Base-by-base conservation (phyloP, 2,888 invertebrate genomes). In the Acanthacorydalis orientalis region DNA sequence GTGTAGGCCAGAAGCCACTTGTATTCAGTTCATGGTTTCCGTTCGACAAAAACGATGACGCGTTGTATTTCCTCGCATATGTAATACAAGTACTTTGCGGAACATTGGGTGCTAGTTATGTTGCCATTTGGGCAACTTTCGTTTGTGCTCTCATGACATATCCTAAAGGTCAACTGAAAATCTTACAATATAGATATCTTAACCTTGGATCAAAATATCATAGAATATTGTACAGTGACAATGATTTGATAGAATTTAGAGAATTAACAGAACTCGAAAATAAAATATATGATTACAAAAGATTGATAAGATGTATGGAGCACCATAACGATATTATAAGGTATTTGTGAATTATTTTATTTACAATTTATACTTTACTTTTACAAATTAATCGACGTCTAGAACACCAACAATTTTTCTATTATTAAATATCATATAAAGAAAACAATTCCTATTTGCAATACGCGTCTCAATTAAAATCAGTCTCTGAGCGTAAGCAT, bases 281-380 rank as follows among this genome's bases (percentile, higher is more conserved):
- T 43, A 48, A 23, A 23, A 23, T 23, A 23, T 23, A 23, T 23
- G 23, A 23, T 23, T 23, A 23, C 23, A 23, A 23, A 23, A 23
- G 2, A 6, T 23, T 50, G 40, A 12, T 43, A 8, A 41, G 46
- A 33, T 50, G 50, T 46, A 44, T 50, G 3, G 43, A 31, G 16
- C 50, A 46, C 31, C 50, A 50, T 46, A 31, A 48, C 8, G 48
- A 47, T 42, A 42, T 50, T 14, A 48, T 50, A 14, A 11, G 45
- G 50, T 50, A 48, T 45, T 47, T 37, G 6, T 23, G 23, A 23
- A 23, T 23, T 2, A 23, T 23, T 23, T 23, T 23, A 23, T 6
- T 23, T 23, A 23, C 6, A 23, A 4, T n/a, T n/a, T n/a, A n/a
- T n/a, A n/a, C 23, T 23, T 23, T 23, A 23, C 3, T 2, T 2